Conservation (phyloP, 2,888 invertebrate species). For the Eurois occulta region DNA sequence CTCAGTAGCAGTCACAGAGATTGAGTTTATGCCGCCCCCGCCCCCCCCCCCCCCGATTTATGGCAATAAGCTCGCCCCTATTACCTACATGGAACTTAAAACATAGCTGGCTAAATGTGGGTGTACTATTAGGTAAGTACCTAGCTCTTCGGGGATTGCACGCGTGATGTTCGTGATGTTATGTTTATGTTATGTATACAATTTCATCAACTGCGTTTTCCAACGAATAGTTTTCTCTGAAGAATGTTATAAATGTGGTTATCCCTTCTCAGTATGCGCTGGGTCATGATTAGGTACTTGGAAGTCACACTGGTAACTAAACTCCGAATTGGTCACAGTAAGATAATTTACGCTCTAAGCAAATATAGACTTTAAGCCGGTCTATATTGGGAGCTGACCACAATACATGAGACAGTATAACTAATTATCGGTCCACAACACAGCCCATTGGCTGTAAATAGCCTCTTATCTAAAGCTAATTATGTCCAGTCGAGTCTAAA, state of each 20-base stretch:
- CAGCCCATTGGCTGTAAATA: slow-evolving; percentile 39
- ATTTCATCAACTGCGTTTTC: no score
- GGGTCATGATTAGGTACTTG: not conserved
- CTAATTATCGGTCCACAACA: slow-evolving; percentile 31
- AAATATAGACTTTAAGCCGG: not conserved
- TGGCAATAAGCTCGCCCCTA: no score
- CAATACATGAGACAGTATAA: not conserved
- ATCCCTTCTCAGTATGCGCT: not conserved
- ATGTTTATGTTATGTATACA: no score
- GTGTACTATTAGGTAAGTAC: no score
- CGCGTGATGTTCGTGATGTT: no score
- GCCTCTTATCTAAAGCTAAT: slow-evolving; percentile 17
- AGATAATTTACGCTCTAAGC: not conserved
- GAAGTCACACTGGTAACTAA: no score
- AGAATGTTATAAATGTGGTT: not conserved
- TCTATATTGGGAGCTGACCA: not conserved
- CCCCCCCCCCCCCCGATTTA: no score
- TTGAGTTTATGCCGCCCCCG: no score
- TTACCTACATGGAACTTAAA: no score
- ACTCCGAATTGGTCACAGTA: not conserved
- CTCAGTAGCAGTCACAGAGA: no score
- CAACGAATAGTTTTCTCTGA: not conserved
- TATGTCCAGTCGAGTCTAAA: slow-evolving; percentile 5
- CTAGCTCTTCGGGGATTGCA: no score
- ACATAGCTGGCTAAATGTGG: no score